Percentiles rank a stretch among this genome's conserved stretches.
phyloP scores from a whole-genome alignment of 2,797 vertebrate species.

The Schizopygopsis malacanthus region DNA sequence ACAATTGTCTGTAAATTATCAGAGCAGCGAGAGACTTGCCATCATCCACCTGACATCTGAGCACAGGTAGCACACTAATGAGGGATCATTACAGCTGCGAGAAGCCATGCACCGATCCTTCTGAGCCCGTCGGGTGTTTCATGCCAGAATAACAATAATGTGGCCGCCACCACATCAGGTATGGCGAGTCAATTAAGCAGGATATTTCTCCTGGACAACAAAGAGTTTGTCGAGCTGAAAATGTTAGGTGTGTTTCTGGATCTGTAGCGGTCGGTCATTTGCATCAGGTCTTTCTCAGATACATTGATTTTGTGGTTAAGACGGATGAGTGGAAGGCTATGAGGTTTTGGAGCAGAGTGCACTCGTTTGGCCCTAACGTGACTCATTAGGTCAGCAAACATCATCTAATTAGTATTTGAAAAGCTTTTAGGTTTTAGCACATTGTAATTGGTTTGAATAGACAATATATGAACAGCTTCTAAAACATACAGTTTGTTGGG shows the following conservation, averaged over 20 bases:
- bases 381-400: neutral
- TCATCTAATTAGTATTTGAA: neutral
- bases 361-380: neutral
- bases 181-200: neutral
- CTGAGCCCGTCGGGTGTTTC: slow-evolving; percentile 42
- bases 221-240: slow-evolving; percentile 70
- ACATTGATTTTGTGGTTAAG: slow-evolving; percentile 75
- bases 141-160: slow-evolving; percentile 49
- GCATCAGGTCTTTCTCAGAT: slow-evolving; percentile 66
- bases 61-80: slow-evolving; percentile 48
- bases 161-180: neutral
- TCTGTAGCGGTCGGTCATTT: slow-evolving; percentile 64
- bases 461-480: neutral
- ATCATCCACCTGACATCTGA: slow-evolving; percentile 46
- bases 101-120: slow-evolving; percentile 29
- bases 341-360: neutral
- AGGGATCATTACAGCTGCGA: slow-evolving; percentile 51
- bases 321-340: slow-evolving; percentile 69
- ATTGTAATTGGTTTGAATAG: neutral
- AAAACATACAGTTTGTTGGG: neutral
- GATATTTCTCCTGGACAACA: slow-evolving; percentile 35
- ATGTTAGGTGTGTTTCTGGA: slow-evolving; percentile 72
- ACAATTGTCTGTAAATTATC: slow-evolving; percentile 24
- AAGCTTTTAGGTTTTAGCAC: neutral
- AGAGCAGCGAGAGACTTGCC: neutral